Conservation (phyloP, 2,797 vertebrate species). For the Sitta carolinensis region DNA sequence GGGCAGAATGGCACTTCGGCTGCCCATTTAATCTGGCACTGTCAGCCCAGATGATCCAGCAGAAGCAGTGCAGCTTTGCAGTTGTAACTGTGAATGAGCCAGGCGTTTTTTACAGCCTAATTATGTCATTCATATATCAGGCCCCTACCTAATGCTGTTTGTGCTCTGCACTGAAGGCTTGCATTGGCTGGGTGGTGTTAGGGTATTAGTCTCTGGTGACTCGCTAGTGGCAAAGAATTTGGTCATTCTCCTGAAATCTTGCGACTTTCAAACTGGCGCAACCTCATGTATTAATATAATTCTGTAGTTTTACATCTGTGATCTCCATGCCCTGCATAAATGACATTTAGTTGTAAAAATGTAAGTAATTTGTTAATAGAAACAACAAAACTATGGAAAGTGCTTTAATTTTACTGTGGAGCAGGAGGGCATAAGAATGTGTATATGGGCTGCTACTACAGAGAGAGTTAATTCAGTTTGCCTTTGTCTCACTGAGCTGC, state of each 20-base stretch:
- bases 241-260: neutral
- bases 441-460: neutral
- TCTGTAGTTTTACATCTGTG: neutral
- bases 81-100: neutral
- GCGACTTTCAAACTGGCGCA: neutral
- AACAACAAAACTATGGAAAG: neutral
- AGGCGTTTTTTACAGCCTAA: neutral
- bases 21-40: neutral
- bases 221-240: neutral
- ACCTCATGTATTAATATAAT: neutral
- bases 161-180: neutral
- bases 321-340: neutral
- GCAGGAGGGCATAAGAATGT: neutral
- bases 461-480: neutral
- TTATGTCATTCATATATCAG: rapidly evolving
- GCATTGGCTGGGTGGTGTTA: neutral
- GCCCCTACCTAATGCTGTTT: neutral
- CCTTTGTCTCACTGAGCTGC: neutral
- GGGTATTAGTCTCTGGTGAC: neutral
- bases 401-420: neutral
- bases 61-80: neutral
- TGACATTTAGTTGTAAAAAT: neutral
- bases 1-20: neutral
- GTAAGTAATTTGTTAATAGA: neutral
- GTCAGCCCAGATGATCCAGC: neutral